Percentiles rank a stretch among this genome's conserved stretches.
Evolutionary conservation across 2,113 vertebrate genomes (phyloP).

Genomic region (Saccopteryx leptura): DNA sequence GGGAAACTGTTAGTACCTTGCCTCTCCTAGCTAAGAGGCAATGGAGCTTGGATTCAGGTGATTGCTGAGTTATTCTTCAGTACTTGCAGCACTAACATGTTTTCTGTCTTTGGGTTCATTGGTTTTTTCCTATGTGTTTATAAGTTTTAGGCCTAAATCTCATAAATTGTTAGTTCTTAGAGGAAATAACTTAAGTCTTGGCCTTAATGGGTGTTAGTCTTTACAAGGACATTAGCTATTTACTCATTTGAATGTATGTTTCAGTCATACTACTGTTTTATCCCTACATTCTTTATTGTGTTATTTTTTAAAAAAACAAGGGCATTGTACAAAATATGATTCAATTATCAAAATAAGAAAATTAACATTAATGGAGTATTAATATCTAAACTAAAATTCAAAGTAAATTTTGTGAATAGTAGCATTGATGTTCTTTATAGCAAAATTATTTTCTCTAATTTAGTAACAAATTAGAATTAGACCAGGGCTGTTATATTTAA

Average conservation of each 20-base stretch:
- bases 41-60: not conserved
- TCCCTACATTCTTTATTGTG: not conserved
- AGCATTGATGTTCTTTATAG: not conserved
- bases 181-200: not conserved
- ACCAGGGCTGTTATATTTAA: not conserved
- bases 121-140: not conserved
- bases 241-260: not conserved
- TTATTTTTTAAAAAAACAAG: slow-evolving; percentile 10
- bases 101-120: not conserved
- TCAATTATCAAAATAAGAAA: slow-evolving; percentile 25
- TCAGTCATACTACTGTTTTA: not conserved
- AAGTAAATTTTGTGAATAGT: not conserved
- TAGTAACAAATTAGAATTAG: not conserved
- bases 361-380: not conserved
- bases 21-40: not conserved
- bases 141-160: not conserved
- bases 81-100: not conserved
- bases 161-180: not conserved
- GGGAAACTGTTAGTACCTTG: not conserved
- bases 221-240: not conserved
- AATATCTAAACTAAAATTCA: not conserved
- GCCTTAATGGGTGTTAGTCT: not conserved
- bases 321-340: not conserved
- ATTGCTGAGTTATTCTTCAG: not conserved
- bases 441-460: slow-evolving; percentile 10